These are phyloP conservation scores for Chiridota heheva DNA, from an alignment of 35 echinoderm and acorn worm species.

Conservation along the genomic window DNA sequence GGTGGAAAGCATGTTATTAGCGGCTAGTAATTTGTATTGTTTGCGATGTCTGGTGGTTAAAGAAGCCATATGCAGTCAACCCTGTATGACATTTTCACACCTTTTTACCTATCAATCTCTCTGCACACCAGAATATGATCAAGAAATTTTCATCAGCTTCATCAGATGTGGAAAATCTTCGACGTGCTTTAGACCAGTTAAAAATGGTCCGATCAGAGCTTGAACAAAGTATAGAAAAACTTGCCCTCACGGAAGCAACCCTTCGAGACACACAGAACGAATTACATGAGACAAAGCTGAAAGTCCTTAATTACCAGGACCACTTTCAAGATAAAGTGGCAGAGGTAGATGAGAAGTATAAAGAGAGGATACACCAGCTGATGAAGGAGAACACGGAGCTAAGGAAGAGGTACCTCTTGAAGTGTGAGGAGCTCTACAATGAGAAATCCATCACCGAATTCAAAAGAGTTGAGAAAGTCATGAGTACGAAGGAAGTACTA, in stretches of 20 bases:
- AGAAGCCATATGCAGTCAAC: too few relatives aligned
- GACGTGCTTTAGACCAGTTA: slow-evolving; percentile 78
- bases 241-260: slow-evolving; percentile 49
- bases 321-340: slow-evolving; percentile 81
- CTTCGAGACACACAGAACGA: slow-evolving; percentile 46
- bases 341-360: slow-evolving; percentile 94
- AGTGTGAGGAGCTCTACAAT: slow-evolving; percentile 92
- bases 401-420: slow-evolving; percentile 86
- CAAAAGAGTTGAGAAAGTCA: slow-evolving; percentile 78
- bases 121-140: slow-evolving; percentile 56
- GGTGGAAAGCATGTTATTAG: too few relatives aligned
- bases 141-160: slow-evolving; percentile 86
- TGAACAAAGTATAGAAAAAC: slow-evolving; percentile 52
- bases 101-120: background rate
- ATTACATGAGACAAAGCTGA: slow-evolving; percentile 61
- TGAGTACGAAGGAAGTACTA: slow-evolving; percentile 85
- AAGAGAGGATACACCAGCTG: slow-evolving; percentile 82
- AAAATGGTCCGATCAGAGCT: slow-evolving; percentile 67
- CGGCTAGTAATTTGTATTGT: too few relatives aligned
- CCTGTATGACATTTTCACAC: background rate
- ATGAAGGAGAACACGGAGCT: slow-evolving; percentile 90
- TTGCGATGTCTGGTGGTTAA: too few relatives aligned
- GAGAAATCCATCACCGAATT: slow-evolving; percentile 91
- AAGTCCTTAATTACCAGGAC: slow-evolving; percentile 62
- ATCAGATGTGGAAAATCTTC: slow-evolving; percentile 80